Evolutionary conservation across 2,888 invertebrate genomes (phyloP), one percentile per base, ranked within the genome.

Genomic region (Sminthurinus aureus): DNA sequence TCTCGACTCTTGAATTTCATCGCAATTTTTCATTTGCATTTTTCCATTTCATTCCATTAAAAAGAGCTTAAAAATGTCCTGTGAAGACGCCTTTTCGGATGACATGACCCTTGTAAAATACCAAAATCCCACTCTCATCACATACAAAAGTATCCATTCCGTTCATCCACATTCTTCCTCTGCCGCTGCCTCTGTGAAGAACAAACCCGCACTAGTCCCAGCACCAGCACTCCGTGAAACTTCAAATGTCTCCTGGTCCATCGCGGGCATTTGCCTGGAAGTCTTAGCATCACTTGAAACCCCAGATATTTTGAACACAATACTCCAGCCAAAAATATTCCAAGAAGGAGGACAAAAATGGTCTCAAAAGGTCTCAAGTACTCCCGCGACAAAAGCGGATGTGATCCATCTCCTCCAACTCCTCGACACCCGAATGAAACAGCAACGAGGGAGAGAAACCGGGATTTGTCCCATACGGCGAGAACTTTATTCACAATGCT

Each of bases 371-470:
- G 97, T 98, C 87, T 98, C 98, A 0, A 97, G 97, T 83, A 97
- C 96, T 0, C 98, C 99, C 3, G 98, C 98, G 0, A 99, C 99
- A 0, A 92, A 98, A 79, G 92, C 97, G 89, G 98, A 99, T 91
- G 98, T 99, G 18, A 95, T 98, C 87, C 98, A 97, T 91, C 92
- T 99, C 22, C 98, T 98, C 91, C 98, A 98, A 91, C 96, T 97
- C 91, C 91, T 99, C 75, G 98, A 99, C 90, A 95, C 95, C 89
- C 93, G 94, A 86, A 91, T 98, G 81, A 96, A 96, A 89, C 95
- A 96, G 90, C 92, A 95, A n/a, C 96, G 97, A 90, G 98, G 98
- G 0, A 92, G 97, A 87, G 98, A 98, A 91, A 98, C 98, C 0
- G 98, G 98, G 51, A 97, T 98, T 89, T 98, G 98, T 90, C 97